Base-by-base conservation (phyloP, 2,888 invertebrate species). In the Cephus pygmeus region DNA sequence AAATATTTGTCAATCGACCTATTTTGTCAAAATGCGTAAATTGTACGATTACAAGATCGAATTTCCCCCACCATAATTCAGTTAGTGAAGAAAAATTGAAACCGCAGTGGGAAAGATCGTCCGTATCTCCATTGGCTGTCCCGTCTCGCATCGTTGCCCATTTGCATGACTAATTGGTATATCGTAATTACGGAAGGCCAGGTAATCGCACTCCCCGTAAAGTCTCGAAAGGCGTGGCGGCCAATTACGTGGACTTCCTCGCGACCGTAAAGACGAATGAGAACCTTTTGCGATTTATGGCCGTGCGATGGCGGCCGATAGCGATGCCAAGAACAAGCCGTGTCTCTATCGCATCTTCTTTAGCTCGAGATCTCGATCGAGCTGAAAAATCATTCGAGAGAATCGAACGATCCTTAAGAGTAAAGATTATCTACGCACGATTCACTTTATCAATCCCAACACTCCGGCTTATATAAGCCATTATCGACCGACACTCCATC, bases 191-290 rank as follows among this genome's bases (percentile, higher is more conserved):
- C 81, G 84, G 34, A 78, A 79, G 71, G 71, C 71, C 12, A 31
- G 31, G 71, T 71, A 71, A 71, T 71, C 71, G 71, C 15, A 15
- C 71, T 31, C 12, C 31, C 31, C 71, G 80, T 79, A 80, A 77
- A 40, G 40, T 56, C 79, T 79, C 76, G 79, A 77, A 83, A 85
- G 86, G 85, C 86, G 85, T 85, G 85, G 85, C 83, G 80, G 71
- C 40, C 40, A 56, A 56, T 56, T 56, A 56, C 40, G 40, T 23
- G 40, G 40, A 56, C 40, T 56, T 56, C 40, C 23, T 23, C 40
- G 15, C 40, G 40, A 23, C 6, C 23, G 40, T 56, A 56, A 56
- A 56, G 40, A 56, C 40, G 40, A 56, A 56, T 56, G 40, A 56
- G 40, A 56, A 56, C 40, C 40, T 56, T 56, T 9, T 23, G 40